Conservation (phyloP, 2,113 vertebrate species). For the Nesospiza acunhae region DNA sequence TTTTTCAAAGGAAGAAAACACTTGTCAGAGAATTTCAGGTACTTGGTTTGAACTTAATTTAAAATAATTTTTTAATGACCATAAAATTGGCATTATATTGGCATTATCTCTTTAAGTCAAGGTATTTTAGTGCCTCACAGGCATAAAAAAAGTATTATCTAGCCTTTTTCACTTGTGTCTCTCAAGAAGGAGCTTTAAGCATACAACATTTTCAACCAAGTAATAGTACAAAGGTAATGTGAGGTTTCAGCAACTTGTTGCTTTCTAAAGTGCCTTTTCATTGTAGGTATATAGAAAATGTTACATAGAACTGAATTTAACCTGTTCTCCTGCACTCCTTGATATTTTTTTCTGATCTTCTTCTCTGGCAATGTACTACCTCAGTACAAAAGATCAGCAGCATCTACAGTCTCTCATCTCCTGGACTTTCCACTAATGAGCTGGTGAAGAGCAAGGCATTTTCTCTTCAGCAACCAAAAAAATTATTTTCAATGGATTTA, state of each 20-base stretch:
- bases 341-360: neutral
- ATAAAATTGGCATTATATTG: neutral
- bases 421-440: neutral
- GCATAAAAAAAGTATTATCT: neutral
- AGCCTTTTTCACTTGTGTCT: neutral
- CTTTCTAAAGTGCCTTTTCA: neutral
- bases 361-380: neutral
- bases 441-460: neutral
- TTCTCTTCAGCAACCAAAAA: constrained; percentile 4
- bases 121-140: neutral
- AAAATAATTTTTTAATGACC: neutral
- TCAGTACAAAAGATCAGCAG: neutral
- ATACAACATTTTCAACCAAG: neutral
- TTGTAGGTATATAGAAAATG: neutral
- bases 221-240: neutral
- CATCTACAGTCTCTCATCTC: constrained; percentile 4
- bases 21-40: neutral
- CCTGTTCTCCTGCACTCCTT: neutral
- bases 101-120: neutral
- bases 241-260: neutral
- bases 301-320: neutral
- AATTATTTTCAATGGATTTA: constrained; percentile 16
- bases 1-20: neutral
- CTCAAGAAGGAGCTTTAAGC: neutral
- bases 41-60: neutral